Base-by-base conservation (phyloP, 1,140 invertebrate species). In the Gryon sp. region DNA sequence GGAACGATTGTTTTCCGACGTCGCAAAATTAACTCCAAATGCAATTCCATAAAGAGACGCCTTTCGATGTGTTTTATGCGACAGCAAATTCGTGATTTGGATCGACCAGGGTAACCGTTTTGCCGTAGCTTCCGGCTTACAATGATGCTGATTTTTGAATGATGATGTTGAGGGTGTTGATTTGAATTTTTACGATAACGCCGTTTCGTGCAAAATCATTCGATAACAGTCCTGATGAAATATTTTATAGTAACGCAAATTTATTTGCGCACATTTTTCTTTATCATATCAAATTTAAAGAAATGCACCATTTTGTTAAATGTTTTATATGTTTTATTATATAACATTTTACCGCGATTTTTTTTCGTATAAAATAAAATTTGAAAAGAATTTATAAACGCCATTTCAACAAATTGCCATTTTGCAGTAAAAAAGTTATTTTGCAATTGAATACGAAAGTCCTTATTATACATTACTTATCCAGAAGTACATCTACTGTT, bases 11-110 rank as follows among this genome's bases (percentile, higher is more conserved):
- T 68, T 78, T 68, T 28, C 48, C 52, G 26, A 28, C 48, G 5
- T 34, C 22, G 11, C 32, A 30, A 46, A 68, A 75, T 68, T 60
- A 68, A 46, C 55, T 62, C 57, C 28, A 62, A 75, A 62, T 20
- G 63, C 46, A 26, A 62, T 65, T 73, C 20, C 40, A 50, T 57
- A 38, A 46, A 48, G 19, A n/a, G 14, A 18, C 4, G 14, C 14
- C 11, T 43, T 32, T n/a, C n/a, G 32, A 5, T 5, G 14, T 15
- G 15, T 41, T 41, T 34, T 34, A 34, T 34, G 32, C 20, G 20
- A 12, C 9, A n/a, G 11, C 3, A 20, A 24, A 22, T n/a, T 16
- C 16, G 40, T 20, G 40, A 43, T 24, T 24, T 11, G 20, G 20
- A 43, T 43, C 40, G 5, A 43, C 14, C 16, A 11, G n/a, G 16